Evolutionary conservation across 2,113 vertebrate species (phyloP).

Genomic region (Poecilia latipinna): DNA sequence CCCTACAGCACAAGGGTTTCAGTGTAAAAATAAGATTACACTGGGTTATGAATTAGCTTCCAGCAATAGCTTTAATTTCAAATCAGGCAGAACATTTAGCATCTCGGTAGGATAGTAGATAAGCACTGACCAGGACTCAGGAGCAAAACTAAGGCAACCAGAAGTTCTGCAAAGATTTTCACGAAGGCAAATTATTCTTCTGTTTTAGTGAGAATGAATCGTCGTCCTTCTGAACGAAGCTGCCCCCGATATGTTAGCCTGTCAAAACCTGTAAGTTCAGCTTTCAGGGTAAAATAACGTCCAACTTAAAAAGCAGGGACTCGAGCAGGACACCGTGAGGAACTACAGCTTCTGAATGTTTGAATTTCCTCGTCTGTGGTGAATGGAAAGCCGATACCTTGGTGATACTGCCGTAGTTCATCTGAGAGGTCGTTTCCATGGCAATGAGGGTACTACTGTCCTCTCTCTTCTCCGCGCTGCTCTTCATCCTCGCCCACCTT

Average conservation of each 20-base stretch:
- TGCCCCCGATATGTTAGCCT: background rate
- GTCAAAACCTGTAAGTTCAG: background rate
- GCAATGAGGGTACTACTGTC: slow-evolving; percentile 65
- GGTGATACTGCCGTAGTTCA: slow-evolving; percentile 70
- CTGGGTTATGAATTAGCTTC: background rate
- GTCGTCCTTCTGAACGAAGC: background rate
- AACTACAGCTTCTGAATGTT: background rate
- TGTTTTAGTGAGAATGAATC: too few species aligned
- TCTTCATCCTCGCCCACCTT: slow-evolving; percentile 34
- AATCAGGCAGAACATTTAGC: background rate
- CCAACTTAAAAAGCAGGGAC: background rate
- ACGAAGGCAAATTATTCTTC: background rate
- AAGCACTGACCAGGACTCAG: background rate
- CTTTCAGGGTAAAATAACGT: too few species aligned
- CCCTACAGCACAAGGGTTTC: too few species aligned
- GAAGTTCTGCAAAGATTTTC: background rate
- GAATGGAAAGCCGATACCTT: slow-evolving; percentile 24
- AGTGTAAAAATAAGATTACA: too few species aligned
- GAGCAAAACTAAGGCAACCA: too few species aligned
- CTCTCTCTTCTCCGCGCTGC: slow-evolving; percentile 26
- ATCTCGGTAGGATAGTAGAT: background rate
- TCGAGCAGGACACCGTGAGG: background rate
- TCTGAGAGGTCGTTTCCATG: slow-evolving; percentile 55
- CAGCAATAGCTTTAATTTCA: background rate
- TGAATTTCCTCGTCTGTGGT: background rate